Percentiles rank a stretch among this genome's conserved stretches.
Conservation (phyloP, 1,140 invertebrate genomes). For the Hirudo medicinalis region DNA sequence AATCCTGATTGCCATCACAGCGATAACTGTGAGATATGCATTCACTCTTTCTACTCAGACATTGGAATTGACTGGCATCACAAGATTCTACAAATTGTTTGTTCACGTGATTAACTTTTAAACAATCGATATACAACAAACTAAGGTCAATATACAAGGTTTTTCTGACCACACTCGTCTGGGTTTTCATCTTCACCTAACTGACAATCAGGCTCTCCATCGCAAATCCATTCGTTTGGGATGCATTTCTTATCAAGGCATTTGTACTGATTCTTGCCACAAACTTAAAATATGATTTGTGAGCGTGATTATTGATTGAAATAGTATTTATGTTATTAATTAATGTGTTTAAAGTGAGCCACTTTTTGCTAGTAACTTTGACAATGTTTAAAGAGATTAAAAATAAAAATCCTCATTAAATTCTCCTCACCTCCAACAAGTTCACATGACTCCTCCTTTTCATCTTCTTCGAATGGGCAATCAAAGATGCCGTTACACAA, state of each 20-base stretch:
- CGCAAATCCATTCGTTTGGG: conserved; percentile 24
- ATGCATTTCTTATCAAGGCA: conserved; percentile 25
- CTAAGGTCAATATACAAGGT: too few relatives aligned
- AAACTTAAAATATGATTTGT: neutral
- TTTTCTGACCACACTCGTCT: neutral
- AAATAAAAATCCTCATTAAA: too few relatives aligned
- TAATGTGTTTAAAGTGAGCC: neutral
- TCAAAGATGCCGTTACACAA: neutral
- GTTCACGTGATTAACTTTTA: neutral
- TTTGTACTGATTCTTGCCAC: conserved; percentile 24
- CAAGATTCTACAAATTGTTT: neutral
- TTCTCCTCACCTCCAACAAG: neutral
- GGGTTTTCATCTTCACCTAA: conserved; percentile 19
- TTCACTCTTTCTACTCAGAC: conserved; percentile 7
- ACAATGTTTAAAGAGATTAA: too few relatives aligned
- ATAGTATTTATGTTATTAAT: too few relatives aligned
- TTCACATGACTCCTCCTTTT: neutral
- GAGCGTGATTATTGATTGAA: too few relatives aligned
- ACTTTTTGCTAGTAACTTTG: neutral
- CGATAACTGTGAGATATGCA: conserved; percentile 12
- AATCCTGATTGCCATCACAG: conserved; percentile 20
- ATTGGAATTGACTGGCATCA: conserved; percentile 10
- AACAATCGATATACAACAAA: neutral
- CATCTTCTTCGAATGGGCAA: neutral
- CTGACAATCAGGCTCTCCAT: conserved; percentile 27